Evolutionary conservation across 1,140 invertebrate genomes (phyloP).

Genomic region (Papilio aristodemus): DNA sequence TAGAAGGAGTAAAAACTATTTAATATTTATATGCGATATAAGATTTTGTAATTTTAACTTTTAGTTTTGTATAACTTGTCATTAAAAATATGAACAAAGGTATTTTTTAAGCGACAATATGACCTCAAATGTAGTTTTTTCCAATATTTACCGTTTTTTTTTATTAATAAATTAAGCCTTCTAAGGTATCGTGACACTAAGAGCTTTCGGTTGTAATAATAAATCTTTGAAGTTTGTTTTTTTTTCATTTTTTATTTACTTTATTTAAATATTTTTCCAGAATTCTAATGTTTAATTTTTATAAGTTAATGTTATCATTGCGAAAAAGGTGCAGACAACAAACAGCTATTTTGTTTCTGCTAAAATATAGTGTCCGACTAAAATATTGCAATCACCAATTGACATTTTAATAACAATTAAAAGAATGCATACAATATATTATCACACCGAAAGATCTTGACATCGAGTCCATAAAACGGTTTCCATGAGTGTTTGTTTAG

Average conservation of each 20-base stretch:
- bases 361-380: neutral
- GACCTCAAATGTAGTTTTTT: neutral
- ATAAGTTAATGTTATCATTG: no score
- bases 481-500: constrained; percentile 8
- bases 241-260: neutral
- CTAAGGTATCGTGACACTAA: neutral
- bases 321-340: no score
- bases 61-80: no score
- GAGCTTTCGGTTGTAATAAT: constrained; percentile 1
- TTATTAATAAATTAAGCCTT: neutral
- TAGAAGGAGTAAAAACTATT: no score
- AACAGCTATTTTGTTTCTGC: neutral
- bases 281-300: neutral
- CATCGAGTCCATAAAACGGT: neutral
- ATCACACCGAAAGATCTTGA: neutral
- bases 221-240: neutral
- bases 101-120: neutral
- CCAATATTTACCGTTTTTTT: neutral
- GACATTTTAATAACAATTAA: constrained; percentile 19
- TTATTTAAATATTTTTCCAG: neutral
- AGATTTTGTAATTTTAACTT: no score
- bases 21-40: no score
- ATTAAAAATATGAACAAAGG: neutral
- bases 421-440: neutral
- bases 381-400: neutral